A percentile compares a stretch with the other conserved stretches of the same genome.
Evolutionary conservation across 2,888 invertebrate species (phyloP).

Genomic region (Daptonema setosum): DNA sequence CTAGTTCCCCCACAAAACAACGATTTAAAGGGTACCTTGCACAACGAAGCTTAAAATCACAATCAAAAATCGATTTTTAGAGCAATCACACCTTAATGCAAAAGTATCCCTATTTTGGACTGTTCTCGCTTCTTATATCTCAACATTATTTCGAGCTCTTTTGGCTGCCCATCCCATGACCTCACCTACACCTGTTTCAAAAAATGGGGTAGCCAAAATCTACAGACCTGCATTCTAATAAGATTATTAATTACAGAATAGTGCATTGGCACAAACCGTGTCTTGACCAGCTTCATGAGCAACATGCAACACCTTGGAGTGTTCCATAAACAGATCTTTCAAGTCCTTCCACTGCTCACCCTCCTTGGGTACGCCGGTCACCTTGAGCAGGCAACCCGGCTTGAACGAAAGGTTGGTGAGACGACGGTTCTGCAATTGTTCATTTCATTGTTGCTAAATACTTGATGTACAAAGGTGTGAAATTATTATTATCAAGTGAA

Average conservation of each 20-base stretch:
- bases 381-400: neutral
- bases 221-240: no score
- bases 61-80: neutral
- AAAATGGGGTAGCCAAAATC: no score
- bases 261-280: neutral
- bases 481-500: neutral
- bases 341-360: neutral
- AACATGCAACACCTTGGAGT: neutral
- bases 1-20: no score
- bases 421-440: neutral
- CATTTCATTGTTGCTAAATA: neutral
- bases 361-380: neutral
- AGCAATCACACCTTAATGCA: no score
- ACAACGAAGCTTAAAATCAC: neutral
- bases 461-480: neutral
- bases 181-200: no score
- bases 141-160: no score
- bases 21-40: neutral
- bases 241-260: no score
- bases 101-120: no score
- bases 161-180: no score
- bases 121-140: no score
- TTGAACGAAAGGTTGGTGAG: neutral
- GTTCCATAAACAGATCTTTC: neutral
- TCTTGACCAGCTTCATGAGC: neutral